phyloP scores from a whole-genome alignment of 1,140 invertebrate genomes.

The Camponotus vicinus region DNA sequence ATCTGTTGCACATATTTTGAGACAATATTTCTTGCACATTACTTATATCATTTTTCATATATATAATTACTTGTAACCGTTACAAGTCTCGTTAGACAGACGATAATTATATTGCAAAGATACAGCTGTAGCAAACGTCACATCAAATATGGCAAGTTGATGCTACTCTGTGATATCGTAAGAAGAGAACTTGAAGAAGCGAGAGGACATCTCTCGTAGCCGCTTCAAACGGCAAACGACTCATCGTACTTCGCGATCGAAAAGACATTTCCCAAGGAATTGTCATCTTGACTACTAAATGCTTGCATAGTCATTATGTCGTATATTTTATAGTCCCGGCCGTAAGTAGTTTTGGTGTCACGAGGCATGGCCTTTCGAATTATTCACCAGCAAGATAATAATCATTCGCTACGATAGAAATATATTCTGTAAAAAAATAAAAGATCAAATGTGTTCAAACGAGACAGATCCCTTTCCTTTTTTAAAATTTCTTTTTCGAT shows the following conservation, averaged over 20 bases:
- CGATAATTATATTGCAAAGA: background rate
- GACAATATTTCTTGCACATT: background rate
- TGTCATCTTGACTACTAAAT: conserved; percentile 26
- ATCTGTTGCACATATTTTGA: background rate
- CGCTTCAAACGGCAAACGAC: background rate
- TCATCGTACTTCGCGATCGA: background rate
- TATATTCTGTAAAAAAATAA: background rate
- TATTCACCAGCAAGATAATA: conserved; percentile 16
- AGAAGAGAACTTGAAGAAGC: conserved; percentile 8
- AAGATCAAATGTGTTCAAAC: background rate
- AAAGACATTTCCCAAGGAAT: conserved; percentile 4
- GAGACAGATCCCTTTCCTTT: background rate
- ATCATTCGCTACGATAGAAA: conserved; percentile 13
- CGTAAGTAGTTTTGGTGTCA: conserved; percentile 55
- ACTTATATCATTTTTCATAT: background rate
- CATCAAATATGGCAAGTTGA: background rate
- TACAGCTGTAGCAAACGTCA: background rate
- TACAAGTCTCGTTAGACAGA: background rate
- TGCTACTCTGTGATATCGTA: background rate
- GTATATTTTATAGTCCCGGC: conserved; percentile 15
- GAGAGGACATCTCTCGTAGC: conserved; percentile 14
- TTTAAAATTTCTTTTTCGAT: background rate
- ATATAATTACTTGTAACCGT: background rate
- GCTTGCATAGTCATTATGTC: conserved; percentile 26
- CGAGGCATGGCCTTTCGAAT: conserved; percentile 48